Conservation (phyloP, 2,888 invertebrate genomes). For the Tenthredo amoena region DNA sequence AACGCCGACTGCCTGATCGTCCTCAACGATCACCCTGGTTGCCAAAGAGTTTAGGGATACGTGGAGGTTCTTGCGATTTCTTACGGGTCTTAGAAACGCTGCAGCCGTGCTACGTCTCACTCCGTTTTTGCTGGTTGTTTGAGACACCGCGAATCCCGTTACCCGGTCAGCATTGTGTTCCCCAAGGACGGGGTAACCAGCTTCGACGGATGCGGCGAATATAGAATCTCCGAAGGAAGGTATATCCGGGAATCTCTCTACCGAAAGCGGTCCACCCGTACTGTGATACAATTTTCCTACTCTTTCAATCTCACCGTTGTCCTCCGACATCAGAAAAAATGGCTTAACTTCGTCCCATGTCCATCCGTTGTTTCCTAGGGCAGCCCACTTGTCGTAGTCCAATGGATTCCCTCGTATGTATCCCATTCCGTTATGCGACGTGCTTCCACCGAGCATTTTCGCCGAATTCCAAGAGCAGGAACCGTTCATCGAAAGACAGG, state of each 20-base stretch:
- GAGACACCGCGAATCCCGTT: slow-evolving; percentile 5
- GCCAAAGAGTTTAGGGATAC: slow-evolving; percentile 28
- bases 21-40: neutral
- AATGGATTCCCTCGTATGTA: slow-evolving; percentile 88
- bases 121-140: slow-evolving; percentile 10
- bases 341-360: slow-evolving; percentile 74
- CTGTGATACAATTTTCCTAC: neutral
- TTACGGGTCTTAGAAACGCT: neutral
- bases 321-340: neutral
- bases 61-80: slow-evolving; percentile 69
- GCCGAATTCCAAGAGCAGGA: slow-evolving; percentile 86
- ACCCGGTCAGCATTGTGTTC: neutral
- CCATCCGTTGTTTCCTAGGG: slow-evolving; percentile 87
- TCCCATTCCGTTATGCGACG: slow-evolving; percentile 90
- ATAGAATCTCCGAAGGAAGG: neutral
- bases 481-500: slow-evolving; percentile 79
- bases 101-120: neutral
- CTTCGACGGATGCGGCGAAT: slow-evolving; percentile 76
- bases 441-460: slow-evolving; percentile 86
- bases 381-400: slow-evolving; percentile 88
- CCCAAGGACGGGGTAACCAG: neutral
- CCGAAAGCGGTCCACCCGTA: neutral
- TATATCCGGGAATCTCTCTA: neutral
- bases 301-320: neutral
- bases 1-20: neutral